Evolutionary conservation across 1,140 invertebrate genomes (phyloP).

Genomic region (Thaumetopoea pityocampa): DNA sequence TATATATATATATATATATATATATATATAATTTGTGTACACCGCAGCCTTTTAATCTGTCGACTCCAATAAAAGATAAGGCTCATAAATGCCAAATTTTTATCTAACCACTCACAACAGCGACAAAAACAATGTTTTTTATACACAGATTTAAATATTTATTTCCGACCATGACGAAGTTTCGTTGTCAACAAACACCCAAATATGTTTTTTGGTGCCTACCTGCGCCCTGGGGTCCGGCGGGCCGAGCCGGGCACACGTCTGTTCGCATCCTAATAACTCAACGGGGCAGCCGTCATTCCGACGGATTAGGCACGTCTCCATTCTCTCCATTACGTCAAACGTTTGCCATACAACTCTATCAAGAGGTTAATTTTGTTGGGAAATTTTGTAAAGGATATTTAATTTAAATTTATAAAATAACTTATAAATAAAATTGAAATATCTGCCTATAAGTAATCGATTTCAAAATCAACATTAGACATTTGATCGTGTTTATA

Average conservation of each 20-base stretch:
- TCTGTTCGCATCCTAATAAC: conserved; percentile 51
- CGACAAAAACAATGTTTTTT: conserved; percentile 5
- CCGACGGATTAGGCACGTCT: conserved; percentile 20
- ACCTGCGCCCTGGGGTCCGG: conserved; percentile 29
- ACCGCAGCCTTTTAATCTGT: no score
- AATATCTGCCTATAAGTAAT: neutral
- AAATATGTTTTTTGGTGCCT: conserved; percentile 40
- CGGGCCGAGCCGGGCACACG: conserved; percentile 24
- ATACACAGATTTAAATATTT: conserved; percentile 14
- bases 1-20: no score
- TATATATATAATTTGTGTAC: no score
- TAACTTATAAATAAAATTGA: neutral
- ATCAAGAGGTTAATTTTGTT: conserved; percentile 8
- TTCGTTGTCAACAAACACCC: conserved; percentile 59
- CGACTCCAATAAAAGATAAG: no score
- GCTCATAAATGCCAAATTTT: neutral
- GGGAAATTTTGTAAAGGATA: conserved; percentile 7
- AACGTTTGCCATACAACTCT: conserved; percentile 19
- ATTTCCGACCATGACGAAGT: conserved; percentile 37
- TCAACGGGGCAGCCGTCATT: conserved; percentile 34
- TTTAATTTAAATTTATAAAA: conserved; percentile 1
- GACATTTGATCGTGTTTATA: no score
- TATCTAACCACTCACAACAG: conserved; percentile 2
- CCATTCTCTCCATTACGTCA: conserved; percentile 20
- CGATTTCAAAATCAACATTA: no score